A percentile compares a stretch with the other conserved stretches of the same genome.
Conservation (phyloP, 2,797 vertebrate genomes). For the Mastacembelus armatus region DNA sequence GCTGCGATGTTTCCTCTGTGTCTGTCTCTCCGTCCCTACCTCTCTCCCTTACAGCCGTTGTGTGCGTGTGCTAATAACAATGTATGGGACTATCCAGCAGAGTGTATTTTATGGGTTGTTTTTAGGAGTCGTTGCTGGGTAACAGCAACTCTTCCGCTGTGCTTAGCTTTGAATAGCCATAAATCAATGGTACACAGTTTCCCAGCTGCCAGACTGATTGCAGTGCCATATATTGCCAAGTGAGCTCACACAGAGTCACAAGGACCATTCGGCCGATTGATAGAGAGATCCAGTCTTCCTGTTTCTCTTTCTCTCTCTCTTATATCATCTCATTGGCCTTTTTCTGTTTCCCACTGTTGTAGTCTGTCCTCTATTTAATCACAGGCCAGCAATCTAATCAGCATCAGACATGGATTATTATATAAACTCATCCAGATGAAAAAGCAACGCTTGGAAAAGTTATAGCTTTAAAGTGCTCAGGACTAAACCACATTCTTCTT, state of each 20-base stretch:
- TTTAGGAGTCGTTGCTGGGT: constrained; percentile 60
- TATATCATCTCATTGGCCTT: constrained; percentile 10
- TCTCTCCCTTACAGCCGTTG: constrained; percentile 7
- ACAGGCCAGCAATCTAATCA: constrained; percentile 25
- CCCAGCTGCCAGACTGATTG: constrained; percentile 57
- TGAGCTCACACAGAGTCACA: constrained; percentile 33
- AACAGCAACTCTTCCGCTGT: constrained; percentile 41
- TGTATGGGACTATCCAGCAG: constrained; percentile 16
- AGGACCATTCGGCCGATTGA: constrained; percentile 26
- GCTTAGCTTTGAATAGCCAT: constrained; percentile 60
- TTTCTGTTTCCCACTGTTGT: constrained; percentile 18
- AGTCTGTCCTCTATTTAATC: constrained; percentile 35
- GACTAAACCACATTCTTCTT: neutral
- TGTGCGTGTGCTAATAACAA: constrained; percentile 36
- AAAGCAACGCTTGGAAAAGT: neutral
- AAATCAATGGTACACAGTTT: constrained; percentile 66
- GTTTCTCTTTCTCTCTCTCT: constrained; percentile 8
- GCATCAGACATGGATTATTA: constrained; percentile 19
- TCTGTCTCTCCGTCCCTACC: neutral
- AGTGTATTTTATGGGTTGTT: constrained; percentile 54
- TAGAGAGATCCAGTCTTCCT: constrained; percentile 17
- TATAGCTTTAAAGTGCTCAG: neutral
- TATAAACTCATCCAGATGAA: constrained; percentile 15
- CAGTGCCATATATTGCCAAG: constrained; percentile 46
- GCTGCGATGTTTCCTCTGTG: constrained; percentile 22